A percentile compares a stretch with the other conserved stretches of the same genome.
These are phyloP conservation scores for Acipenser transmontanus DNA, from an alignment of 2,797 vertebrate genomes.

Conservation along the genomic window DNA sequence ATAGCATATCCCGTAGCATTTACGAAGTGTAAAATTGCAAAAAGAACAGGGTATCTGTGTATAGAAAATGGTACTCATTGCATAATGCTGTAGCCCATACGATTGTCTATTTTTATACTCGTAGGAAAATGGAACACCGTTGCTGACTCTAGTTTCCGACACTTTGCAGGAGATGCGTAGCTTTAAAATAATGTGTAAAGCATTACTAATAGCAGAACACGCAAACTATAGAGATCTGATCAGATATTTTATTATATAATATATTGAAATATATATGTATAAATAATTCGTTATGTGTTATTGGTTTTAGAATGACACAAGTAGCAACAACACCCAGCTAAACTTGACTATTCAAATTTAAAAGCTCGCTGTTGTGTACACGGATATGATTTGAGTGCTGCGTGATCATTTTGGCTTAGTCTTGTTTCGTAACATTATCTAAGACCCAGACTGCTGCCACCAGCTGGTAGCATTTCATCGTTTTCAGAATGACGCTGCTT, in stretches of 20 bases:
- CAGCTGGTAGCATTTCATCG: conserved; percentile 29
- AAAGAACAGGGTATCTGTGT: conserved; percentile 31
- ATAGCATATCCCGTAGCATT: neutral
- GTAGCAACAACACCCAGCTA: too few relatives aligned
- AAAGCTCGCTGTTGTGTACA: too few relatives aligned
- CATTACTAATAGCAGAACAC: too few relatives aligned
- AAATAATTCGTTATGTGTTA: too few relatives aligned
- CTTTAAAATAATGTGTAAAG: too few relatives aligned
- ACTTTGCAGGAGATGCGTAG: neutral
- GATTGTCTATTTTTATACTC: conserved; percentile 48
- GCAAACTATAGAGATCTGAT: too few relatives aligned
- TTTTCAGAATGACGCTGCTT: neutral
- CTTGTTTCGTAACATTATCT: neutral
- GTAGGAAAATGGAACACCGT: conserved; percentile 32
- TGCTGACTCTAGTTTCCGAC: conserved; percentile 31
- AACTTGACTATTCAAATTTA: too few relatives aligned
- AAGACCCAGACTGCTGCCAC: conserved; percentile 33
- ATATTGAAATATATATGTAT: too few relatives aligned
- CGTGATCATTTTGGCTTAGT: neutral
- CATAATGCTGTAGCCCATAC: conserved; percentile 34
- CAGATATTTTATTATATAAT: too few relatives aligned
- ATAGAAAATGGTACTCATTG: conserved; percentile 36
- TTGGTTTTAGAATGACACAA: too few relatives aligned
- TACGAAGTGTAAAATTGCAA: conserved; percentile 37
- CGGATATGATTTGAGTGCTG: neutral